phyloP scores from a whole-genome alignment of 2,888 invertebrate genomes.

The Drosophila tripunctata region DNA sequence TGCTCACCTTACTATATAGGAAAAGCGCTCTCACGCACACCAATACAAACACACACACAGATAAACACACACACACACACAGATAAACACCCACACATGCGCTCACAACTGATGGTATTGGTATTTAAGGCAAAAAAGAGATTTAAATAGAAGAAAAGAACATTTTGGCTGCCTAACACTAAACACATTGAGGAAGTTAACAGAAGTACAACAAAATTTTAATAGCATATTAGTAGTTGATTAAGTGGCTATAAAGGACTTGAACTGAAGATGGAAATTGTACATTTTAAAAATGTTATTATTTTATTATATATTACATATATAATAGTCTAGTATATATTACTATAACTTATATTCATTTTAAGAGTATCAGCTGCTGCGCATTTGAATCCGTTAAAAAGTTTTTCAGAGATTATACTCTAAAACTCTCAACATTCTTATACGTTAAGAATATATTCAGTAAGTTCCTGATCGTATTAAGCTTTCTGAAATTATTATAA shows the following conservation, averaged over 20 bases:
- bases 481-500: too few relatives aligned
- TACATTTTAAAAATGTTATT: not conserved
- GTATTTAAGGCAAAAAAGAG: constrained; percentile 20
- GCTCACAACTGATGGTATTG: constrained; percentile 12
- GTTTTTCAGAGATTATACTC: too few relatives aligned
- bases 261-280: not conserved
- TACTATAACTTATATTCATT: too few relatives aligned
- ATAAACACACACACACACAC: constrained; percentile 7
- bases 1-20: constrained; percentile 40
- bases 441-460: too few relatives aligned
- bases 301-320: too few relatives aligned
- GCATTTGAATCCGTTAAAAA: too few relatives aligned
- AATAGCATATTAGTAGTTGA: not conserved
- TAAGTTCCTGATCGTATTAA: too few relatives aligned
- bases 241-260: not conserved
- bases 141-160: constrained; percentile 12
- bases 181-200: constrained; percentile 1
- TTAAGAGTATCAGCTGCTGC: too few relatives aligned
- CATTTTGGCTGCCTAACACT: constrained; percentile 1
- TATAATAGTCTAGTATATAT: too few relatives aligned
- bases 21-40: constrained; percentile 31
- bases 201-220: not conserved
- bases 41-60: constrained; percentile 3
- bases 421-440: too few relatives aligned
- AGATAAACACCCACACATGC: constrained; percentile 3